Evolutionary conservation across 1,140 invertebrate genomes (phyloP).

Genomic region (Ctenoplectra terminalis): DNA sequence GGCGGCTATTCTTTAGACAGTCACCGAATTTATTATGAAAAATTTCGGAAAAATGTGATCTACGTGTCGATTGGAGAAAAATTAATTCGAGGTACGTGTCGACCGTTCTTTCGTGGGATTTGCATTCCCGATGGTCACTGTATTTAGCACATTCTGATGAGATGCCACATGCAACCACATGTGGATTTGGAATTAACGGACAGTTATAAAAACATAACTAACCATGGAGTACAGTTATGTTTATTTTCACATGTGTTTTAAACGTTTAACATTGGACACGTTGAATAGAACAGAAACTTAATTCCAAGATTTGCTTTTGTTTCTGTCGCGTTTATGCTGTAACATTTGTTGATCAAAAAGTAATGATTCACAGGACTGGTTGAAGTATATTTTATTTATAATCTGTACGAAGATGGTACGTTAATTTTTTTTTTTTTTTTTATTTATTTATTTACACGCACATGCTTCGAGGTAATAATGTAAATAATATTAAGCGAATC

Average conservation of each 20-base stretch:
- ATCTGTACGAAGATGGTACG: background rate
- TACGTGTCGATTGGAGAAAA: slow-evolving; percentile 30
- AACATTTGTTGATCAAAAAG: background rate
- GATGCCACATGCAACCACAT: slow-evolving; percentile 52
- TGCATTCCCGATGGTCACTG: background rate
- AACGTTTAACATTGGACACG: background rate
- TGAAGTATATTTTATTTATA: slow-evolving; percentile 15
- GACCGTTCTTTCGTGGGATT: background rate
- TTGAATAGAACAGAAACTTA: background rate
- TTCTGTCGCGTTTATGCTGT: background rate
- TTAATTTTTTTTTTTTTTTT: background rate
- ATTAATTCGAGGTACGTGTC: slow-evolving; percentile 61
- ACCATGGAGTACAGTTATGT: background rate
- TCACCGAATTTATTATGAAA: slow-evolving; percentile 59
- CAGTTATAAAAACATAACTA: slow-evolving; percentile 34
- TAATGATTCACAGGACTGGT: background rate
- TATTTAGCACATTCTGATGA: background rate
- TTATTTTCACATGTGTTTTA: background rate
- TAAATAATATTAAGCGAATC: background rate
- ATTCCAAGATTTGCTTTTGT: background rate
- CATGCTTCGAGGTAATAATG: background rate
- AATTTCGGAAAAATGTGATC: slow-evolving; percentile 70
- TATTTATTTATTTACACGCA: no score
- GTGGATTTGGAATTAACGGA: slow-evolving; percentile 54
- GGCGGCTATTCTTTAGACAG: slow-evolving; percentile 64